phyloP scores from a whole-genome alignment of 2,113 vertebrate species.

The Callospermophilus lateralis region DNA sequence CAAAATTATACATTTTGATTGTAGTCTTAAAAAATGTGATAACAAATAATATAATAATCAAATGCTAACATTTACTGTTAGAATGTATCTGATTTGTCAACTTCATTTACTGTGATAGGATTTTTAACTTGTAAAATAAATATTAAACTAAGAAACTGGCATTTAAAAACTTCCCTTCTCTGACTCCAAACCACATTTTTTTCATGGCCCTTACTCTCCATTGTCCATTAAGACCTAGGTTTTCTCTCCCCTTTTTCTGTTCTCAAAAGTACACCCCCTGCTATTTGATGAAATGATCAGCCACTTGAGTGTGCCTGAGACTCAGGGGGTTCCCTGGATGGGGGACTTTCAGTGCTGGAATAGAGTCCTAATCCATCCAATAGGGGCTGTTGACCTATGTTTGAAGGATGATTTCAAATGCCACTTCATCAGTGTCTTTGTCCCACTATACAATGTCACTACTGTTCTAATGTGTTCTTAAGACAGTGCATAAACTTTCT shows the following conservation, averaged over 20 bases:
- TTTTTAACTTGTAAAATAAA: slow-evolving; percentile 17
- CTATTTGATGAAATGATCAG: background rate
- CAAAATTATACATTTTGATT: background rate
- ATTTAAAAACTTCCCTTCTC: background rate
- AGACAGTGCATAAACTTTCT: background rate
- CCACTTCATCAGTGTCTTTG: background rate
- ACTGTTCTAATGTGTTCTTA: background rate
- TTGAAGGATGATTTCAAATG: background rate
- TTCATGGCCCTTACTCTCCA: background rate
- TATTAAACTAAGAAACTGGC: background rate
- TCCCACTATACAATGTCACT: background rate
- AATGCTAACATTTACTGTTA: background rate
- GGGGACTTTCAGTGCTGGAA: background rate
- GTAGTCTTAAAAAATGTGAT: background rate
- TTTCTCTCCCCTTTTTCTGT: background rate
- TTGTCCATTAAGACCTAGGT: background rate
- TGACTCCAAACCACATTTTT: background rate
- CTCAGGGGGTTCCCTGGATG: background rate
- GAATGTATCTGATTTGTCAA: no score
- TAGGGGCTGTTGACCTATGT: background rate
- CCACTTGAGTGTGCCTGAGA: background rate
- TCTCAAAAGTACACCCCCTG: background rate
- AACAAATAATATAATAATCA: background rate
- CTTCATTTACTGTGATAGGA: background rate
- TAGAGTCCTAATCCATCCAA: background rate